A percentile compares a stretch with the other conserved stretches of the same genome.
phyloP scores from a whole-genome alignment of 1,140 invertebrate genomes.

The Grapholita molesta region DNA sequence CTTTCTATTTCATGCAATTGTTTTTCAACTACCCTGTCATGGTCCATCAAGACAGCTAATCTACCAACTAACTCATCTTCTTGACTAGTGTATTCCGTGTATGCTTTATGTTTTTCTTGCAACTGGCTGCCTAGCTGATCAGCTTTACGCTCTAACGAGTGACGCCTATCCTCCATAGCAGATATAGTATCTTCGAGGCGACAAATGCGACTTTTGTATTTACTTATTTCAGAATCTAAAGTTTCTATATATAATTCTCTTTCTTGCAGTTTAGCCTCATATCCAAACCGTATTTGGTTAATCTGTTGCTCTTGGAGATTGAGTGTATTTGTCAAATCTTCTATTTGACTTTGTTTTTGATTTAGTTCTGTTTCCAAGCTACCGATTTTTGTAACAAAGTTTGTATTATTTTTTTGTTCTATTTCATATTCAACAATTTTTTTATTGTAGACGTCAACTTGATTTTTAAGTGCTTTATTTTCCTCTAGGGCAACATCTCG shows the following conservation, averaged over 20 bases:
- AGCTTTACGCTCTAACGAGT: constrained; percentile 76
- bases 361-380: constrained; percentile 66
- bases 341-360: constrained; percentile 59
- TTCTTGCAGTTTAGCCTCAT: constrained; percentile 84
- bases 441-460: constrained; percentile 54
- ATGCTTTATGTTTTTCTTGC: constrained; percentile 75
- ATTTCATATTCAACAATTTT: constrained; percentile 70
- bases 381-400: constrained; percentile 63
- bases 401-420: constrained; percentile 62
- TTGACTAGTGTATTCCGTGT: constrained; percentile 76
- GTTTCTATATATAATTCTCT: constrained; percentile 85
- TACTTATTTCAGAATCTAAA: constrained; percentile 82
- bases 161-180: constrained; percentile 76
- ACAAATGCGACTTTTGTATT: constrained; percentile 80
- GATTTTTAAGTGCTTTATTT: constrained; percentile 50
- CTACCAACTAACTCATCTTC: constrained; percentile 78
- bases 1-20: constrained; percentile 75
- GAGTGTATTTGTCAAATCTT: constrained; percentile 50
- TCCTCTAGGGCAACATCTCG: constrained; percentile 48
- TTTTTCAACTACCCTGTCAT: constrained; percentile 79
- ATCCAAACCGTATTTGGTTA: constrained; percentile 59
- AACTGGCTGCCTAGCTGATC: constrained; percentile 78
- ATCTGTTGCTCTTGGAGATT: constrained; percentile 53
- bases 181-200: constrained; percentile 80
- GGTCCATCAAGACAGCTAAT: constrained; percentile 75